Conservation (phyloP, 1,140 invertebrate genomes). For the Rhyzopertha dominica region DNA sequence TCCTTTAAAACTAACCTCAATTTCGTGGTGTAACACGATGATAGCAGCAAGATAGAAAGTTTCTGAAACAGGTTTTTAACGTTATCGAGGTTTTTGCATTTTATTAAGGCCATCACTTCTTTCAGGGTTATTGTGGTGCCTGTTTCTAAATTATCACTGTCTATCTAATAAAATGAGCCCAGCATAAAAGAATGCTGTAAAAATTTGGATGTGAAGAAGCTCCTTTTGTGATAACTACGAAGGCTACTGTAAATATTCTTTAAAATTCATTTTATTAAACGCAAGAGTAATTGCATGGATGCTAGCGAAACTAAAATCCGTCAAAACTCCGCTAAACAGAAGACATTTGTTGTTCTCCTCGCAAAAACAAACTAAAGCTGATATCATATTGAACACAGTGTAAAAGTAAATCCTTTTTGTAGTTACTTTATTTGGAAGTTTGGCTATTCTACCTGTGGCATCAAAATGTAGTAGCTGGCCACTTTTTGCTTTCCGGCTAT, state of each 20-base stretch:
- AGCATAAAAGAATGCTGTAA: slow-evolving; percentile 6
- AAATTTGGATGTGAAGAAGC: not conserved
- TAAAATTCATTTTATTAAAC: slow-evolving; percentile 10
- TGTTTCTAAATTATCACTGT: not conserved
- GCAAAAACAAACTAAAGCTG: too few relatives aligned
- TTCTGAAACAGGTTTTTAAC: slow-evolving; percentile 4
- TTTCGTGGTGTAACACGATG: not conserved
- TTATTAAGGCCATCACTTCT: slow-evolving; percentile 4
- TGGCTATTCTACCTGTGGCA: too few relatives aligned
- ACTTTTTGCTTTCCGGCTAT: too few relatives aligned
- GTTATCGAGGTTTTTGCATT: not conserved
- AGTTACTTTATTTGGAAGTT: too few relatives aligned
- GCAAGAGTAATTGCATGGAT: slow-evolving; percentile 14
- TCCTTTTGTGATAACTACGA: not conserved
- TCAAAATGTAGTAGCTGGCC: too few relatives aligned
- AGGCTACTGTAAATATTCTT: slow-evolving; percentile 9
- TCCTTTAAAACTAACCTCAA: not conserved
- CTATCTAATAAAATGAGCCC: slow-evolving; percentile 16
- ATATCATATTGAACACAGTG: too few relatives aligned
- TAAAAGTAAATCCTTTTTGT: too few relatives aligned
- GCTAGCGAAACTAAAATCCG: slow-evolving; percentile 13
- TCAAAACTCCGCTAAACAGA: slow-evolving; percentile 7
- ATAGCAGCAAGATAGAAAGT: not conserved
- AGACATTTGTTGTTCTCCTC: too few relatives aligned
- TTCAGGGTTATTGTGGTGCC: slow-evolving; percentile 1